phyloP scores from a whole-genome alignment of 2,797 vertebrate genomes.

The Heteromormyrus szaboi region DNA sequence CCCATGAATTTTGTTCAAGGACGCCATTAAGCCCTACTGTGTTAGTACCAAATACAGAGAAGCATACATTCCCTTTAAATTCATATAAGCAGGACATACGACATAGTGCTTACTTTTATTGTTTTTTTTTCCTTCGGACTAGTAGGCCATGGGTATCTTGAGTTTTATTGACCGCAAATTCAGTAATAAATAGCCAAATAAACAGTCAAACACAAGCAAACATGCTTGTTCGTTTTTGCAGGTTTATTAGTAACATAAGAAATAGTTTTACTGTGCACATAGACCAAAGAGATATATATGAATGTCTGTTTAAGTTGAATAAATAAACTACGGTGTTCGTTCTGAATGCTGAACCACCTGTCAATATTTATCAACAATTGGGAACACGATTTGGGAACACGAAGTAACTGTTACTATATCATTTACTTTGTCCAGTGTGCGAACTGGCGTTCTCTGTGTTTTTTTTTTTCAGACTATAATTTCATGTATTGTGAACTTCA shows the following conservation, averaged over 20 bases:
- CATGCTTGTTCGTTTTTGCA: slow-evolving; percentile 5
- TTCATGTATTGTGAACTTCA: neutral
- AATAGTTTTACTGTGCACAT: slow-evolving; percentile 7
- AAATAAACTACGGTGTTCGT: neutral
- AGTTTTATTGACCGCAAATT: neutral
- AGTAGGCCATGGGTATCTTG: neutral
- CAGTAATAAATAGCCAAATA: slow-evolving; percentile 9
- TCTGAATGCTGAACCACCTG: slow-evolving; percentile 17
- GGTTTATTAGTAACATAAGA: slow-evolving; percentile 18
- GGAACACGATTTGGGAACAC: neutral
- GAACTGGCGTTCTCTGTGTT: slow-evolving; percentile 8
- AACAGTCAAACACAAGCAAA: slow-evolving; percentile 8
- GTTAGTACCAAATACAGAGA: neutral
- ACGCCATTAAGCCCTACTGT: neutral
- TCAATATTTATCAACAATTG: slow-evolving; percentile 16
- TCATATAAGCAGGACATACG: neutral
- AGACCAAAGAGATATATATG: slow-evolving; percentile 16
- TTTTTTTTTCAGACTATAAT: neutral
- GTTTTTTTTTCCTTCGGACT: neutral
- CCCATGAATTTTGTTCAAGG: slow-evolving; percentile 20
- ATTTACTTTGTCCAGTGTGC: neutral
- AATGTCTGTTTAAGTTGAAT: neutral
- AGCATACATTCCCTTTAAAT: neutral
- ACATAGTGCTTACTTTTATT: neutral
- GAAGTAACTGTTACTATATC: slow-evolving; percentile 9